A percentile compares a stretch with the other conserved stretches of the same genome.
Evolutionary conservation across 2,888 invertebrate genomes (phyloP).

Genomic region (Clistopyga incitator): DNA sequence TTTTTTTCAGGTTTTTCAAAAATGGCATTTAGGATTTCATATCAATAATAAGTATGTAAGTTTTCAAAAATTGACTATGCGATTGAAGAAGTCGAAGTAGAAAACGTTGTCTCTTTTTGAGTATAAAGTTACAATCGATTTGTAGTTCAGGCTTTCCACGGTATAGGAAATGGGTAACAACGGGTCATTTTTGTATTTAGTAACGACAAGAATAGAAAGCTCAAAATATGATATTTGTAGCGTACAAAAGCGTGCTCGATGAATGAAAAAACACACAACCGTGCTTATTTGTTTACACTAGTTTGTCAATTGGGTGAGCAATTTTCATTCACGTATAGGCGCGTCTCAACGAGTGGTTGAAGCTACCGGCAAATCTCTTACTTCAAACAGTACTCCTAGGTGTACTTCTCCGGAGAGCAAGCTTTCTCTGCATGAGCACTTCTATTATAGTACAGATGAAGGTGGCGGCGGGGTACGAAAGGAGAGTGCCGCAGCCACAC

Average conservation of each 20-base stretch:
- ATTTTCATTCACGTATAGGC: not conserved
- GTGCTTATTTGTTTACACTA: not conserved
- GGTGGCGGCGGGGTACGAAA: constrained; percentile 2
- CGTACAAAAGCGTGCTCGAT: not conserved
- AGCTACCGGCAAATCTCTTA: constrained; percentile 47
- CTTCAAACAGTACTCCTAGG: constrained; percentile 37
- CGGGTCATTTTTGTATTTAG: not conserved
- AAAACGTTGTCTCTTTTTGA: too few species aligned
- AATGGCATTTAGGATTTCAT: too few species aligned
- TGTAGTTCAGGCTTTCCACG: too few species aligned
- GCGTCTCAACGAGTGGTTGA: not conserved
- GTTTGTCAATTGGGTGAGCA: not conserved
- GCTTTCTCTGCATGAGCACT: constrained; percentile 52
- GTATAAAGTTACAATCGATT: too few species aligned
- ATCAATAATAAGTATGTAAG: too few species aligned
- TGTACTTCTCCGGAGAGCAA: constrained; percentile 44
- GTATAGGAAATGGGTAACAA: too few species aligned
- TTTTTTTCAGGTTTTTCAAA: too few species aligned
- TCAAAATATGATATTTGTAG: not conserved
- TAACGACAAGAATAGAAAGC: not conserved
- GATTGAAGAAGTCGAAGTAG: too few species aligned
- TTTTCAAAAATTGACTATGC: too few species aligned
- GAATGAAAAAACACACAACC: not conserved
- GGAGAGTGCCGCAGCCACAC: constrained; percentile 27
- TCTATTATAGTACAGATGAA: constrained; percentile 8